Conservation (phyloP, 2,113 vertebrate species). For the Rattus rattus region DNA sequence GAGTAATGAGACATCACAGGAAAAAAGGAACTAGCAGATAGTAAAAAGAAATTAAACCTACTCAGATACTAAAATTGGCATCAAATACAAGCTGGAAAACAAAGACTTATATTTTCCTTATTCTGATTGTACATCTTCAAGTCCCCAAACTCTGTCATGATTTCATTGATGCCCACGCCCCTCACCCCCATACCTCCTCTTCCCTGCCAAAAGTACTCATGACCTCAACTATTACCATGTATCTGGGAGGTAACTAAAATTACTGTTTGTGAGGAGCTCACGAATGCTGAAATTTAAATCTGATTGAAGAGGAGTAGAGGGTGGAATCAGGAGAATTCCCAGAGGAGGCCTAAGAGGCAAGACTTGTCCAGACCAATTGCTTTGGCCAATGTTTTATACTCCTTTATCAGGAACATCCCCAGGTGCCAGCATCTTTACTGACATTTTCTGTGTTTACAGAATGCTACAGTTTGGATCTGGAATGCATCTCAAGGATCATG, state of each 20-base stretch:
- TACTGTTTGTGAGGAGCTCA: neutral
- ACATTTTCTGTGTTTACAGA: neutral
- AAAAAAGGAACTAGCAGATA: constrained; percentile 22
- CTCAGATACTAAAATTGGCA: constrained; percentile 54
- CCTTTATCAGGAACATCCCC: neutral
- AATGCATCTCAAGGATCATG: neutral
- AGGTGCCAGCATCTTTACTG: neutral
- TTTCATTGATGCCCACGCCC: neutral
- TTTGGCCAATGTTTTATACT: fast-evolving
- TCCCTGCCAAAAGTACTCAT: neutral
- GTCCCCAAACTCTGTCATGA: neutral
- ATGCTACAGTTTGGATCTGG: neutral
- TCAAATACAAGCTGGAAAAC: neutral
- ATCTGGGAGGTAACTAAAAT: constrained; percentile 26
- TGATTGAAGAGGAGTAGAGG: too few species aligned
- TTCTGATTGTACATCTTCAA: neutral
- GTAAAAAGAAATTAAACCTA: constrained; percentile 44
- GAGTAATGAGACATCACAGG: constrained; percentile 50
- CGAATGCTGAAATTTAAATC: neutral
- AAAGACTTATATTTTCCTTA: neutral
- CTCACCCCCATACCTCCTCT: neutral
- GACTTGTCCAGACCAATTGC: fast-evolving
- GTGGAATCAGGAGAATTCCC: neutral
- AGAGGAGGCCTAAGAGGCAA: neutral
- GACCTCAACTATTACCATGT: neutral